These are phyloP conservation scores for Herminia tarsipennalis DNA, from an alignment of 2,888 invertebrate species.

Conservation along the genomic window DNA sequence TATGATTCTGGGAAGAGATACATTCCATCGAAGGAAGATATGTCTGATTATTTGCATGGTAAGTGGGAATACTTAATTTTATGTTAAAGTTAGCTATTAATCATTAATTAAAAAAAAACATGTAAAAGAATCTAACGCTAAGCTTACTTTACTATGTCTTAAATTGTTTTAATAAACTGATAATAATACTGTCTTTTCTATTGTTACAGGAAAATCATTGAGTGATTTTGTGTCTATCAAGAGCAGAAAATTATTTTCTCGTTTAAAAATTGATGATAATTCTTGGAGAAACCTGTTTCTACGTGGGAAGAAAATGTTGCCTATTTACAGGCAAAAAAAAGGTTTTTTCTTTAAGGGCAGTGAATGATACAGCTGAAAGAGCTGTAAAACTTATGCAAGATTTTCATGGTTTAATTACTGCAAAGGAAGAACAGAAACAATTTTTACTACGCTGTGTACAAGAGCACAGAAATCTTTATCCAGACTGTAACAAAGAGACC, in stretches of 20 bases:
- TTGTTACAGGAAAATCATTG: background rate
- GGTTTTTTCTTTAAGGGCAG: too few relatives aligned
- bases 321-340: too few relatives aligned
- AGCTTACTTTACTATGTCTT: too few relatives aligned
- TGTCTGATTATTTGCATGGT: background rate
- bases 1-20: background rate
- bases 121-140: too few relatives aligned
- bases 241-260: too few relatives aligned
- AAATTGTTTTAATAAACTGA: background rate
- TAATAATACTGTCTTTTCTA: too few relatives aligned
- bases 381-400: background rate
- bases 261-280: too few relatives aligned
- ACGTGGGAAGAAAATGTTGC: too few relatives aligned
- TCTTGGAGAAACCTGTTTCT: too few relatives aligned
- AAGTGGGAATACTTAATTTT: background rate
- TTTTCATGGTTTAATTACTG: too few relatives aligned
- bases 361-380: background rate
- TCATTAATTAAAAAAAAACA: background rate
- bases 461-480: background rate
- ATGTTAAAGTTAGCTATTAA: background rate
- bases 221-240: too few relatives aligned
- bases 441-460: background rate
- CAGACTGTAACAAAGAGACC: background rate
- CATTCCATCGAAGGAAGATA: constrained; percentile 3
- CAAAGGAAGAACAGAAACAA: too few relatives aligned